Conservation (phyloP, 92 coral and sea anemone genomes). For the Pocillopora grandis region DNA sequence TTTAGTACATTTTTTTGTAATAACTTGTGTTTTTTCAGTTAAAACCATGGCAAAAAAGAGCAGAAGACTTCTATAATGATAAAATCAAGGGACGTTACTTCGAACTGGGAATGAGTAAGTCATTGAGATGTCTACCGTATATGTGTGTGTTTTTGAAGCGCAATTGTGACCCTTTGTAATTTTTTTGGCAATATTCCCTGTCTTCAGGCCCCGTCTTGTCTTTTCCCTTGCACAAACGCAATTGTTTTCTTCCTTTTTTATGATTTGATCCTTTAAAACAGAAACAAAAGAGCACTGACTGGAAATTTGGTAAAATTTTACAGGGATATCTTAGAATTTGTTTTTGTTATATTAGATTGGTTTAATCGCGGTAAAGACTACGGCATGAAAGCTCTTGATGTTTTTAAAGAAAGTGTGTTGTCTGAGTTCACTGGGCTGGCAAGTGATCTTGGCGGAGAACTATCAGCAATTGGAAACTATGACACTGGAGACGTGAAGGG, state of each 20-base stretch:
- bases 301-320: background rate
- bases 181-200: no score
- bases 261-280: no score
- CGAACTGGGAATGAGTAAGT: conserved; percentile 76
- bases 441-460: conserved; percentile 77
- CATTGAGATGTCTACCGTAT: no score
- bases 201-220: no score
- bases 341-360: conserved; percentile 39
- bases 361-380: conserved; percentile 66
- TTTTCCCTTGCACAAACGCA: no score
- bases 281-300: no score
- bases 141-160: no score
- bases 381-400: conserved; percentile 68
- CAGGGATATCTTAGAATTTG: background rate
- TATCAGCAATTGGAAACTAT: conserved; percentile 76
- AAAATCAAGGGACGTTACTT: conserved; percentile 79
- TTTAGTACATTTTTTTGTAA: no score
- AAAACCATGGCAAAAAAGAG: conserved; percentile 69
- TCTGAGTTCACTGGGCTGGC: conserved; percentile 71
- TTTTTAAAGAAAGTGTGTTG: conserved; percentile 77
- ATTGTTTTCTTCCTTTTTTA: no score
- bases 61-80: conserved; percentile 64
- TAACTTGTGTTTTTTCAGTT: conserved; percentile 27
- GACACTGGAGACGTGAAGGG: conserved; percentile 88
- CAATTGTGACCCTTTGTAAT: no score